These are phyloP conservation scores for Mythimna loreyi DNA, from an alignment of 2,888 invertebrate genomes.

Conservation along the genomic window DNA sequence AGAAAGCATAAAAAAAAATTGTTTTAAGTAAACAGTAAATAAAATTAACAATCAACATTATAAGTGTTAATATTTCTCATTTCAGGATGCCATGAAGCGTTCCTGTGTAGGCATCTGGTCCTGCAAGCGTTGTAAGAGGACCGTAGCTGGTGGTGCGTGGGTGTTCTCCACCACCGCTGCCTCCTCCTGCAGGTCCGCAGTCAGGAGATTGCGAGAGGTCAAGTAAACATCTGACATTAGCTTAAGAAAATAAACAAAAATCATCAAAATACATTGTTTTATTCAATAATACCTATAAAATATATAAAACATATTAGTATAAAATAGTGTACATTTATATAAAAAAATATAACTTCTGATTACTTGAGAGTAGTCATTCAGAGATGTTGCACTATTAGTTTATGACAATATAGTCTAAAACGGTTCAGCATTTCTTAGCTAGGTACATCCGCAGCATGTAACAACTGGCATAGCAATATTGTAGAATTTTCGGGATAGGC, in stretches of 20 bases:
- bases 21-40: no score
- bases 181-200: slow-evolving; percentile 99
- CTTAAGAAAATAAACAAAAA: slow-evolving; percentile 84
- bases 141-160: slow-evolving; percentile 99
- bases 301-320: not conserved
- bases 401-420: not conserved
- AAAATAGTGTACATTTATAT: not conserved
- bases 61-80: slow-evolving; percentile 49
- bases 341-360: not conserved
- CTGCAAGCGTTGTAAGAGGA: slow-evolving; percentile 99
- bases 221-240: slow-evolving; percentile 85
- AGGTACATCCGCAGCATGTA: not conserved
- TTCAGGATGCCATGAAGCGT: slow-evolving; percentile 99
- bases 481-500: not conserved
- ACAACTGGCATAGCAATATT: not conserved
- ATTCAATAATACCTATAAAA: slow-evolving; percentile 53
- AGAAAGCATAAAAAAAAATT: no score
- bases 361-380: no score
- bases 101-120: slow-evolving; percentile 99
- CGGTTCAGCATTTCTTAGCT: not conserved
- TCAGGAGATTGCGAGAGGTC: slow-evolving; percentile 98
- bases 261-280: slow-evolving; percentile 69
- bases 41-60: no score
- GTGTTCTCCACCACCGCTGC: slow-evolving; percentile 99
- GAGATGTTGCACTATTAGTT: not conserved